These are phyloP conservation scores for Yponomeuta malinellus DNA, from an alignment of 2,888 invertebrate genomes.

Conservation along the genomic window DNA sequence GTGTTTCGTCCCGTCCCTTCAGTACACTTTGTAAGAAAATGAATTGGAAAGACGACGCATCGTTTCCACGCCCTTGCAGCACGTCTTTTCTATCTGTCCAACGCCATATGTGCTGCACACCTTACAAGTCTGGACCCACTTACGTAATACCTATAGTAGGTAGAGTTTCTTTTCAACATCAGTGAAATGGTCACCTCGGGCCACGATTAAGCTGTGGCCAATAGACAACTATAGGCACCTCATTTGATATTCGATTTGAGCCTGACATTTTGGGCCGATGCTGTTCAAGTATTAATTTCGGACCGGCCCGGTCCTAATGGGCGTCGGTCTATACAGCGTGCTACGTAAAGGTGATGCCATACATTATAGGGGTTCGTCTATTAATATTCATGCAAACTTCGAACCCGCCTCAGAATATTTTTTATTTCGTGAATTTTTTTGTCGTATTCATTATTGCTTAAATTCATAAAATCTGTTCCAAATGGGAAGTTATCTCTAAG, in stretches of 20 bases:
- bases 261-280: conserved; percentile 52
- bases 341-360: neutral
- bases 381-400: neutral
- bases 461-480: too few species aligned
- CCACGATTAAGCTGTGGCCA: neutral
- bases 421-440: neutral
- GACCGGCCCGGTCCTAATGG: conserved; percentile 32
- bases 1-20: too few species aligned
- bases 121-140: too few species aligned
- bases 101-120: too few species aligned
- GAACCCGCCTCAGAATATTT: neutral
- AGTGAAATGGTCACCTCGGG: neutral
- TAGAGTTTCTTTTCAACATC: too few species aligned
- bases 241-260: conserved; percentile 62
- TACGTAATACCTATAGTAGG: too few species aligned
- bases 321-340: conserved; percentile 10
- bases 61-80: too few species aligned
- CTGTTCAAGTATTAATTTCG: conserved; percentile 48
- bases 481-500: too few species aligned
- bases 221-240: conserved; percentile 22
- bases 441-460: too few species aligned
- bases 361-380: neutral
- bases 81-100: too few species aligned
- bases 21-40: too few species aligned
- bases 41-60: too few species aligned